Evolutionary conservation across 1,140 invertebrate genomes (phyloP).

Genomic region (Bombus superbus): DNA sequence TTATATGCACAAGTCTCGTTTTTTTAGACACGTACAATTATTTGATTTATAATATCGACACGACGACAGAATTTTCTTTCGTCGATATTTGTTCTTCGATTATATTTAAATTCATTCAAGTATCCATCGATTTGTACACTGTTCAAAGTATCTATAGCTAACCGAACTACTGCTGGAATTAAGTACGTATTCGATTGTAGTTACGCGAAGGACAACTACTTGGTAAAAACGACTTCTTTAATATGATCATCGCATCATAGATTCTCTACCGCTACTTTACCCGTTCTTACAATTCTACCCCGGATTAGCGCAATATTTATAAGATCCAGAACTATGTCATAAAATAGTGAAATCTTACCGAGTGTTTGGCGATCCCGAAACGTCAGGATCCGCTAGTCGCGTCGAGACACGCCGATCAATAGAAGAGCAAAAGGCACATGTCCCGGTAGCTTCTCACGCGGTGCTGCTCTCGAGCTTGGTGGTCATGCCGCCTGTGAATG

Average conservation of each 20-base stretch:
- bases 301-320: too few relatives aligned
- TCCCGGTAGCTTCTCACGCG: constrained; percentile 57
- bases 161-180: background rate
- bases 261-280: background rate
- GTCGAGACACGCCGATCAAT: constrained; percentile 73
- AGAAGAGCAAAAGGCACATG: constrained; percentile 73
- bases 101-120: too few relatives aligned
- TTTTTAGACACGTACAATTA: background rate
- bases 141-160: background rate
- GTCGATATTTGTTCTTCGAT: too few relatives aligned
- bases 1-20: background rate
- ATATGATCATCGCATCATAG: background rate
- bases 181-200: background rate
- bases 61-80: too few relatives aligned
- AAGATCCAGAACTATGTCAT: background rate
- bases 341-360: constrained; percentile 52
- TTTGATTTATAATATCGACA: background rate
- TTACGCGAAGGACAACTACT: background rate
- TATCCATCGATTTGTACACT: background rate
- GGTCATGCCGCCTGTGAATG: constrained; percentile 14
- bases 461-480: constrained; percentile 22
- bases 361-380: constrained; percentile 55
- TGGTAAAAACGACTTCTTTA: background rate
- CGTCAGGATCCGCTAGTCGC: constrained; percentile 68
- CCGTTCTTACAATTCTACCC: background rate